A percentile compares a stretch with the other conserved stretches of the same genome.
phyloP scores from a whole-genome alignment of 2,113 vertebrate genomes.

The Phaethornis superciliosus region DNA sequence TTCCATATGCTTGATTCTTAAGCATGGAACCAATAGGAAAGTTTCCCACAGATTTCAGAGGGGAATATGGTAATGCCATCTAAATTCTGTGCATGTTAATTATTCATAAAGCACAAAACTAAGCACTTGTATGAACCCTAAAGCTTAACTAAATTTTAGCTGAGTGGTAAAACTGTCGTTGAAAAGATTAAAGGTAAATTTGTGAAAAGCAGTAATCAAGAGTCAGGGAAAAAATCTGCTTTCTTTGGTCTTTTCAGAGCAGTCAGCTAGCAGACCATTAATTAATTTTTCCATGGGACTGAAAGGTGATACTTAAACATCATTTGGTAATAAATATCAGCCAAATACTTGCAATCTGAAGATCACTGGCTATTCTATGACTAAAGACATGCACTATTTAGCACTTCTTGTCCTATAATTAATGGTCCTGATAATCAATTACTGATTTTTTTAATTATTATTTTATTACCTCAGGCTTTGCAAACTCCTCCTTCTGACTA shows the following conservation, averaged over 20 bases:
- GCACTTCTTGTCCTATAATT: slow-evolving; percentile 22
- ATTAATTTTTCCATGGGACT: neutral
- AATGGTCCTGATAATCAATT: neutral
- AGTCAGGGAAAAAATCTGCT: neutral
- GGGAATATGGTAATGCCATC: neutral
- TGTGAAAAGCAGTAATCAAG: neutral
- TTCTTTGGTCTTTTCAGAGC: neutral
- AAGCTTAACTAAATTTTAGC: neutral
- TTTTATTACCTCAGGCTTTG: neutral
- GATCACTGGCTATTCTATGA: slow-evolving; percentile 16
- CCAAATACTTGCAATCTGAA: slow-evolving; percentile 26
- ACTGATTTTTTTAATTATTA: neutral
- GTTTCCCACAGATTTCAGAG: neutral
- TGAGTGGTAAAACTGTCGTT: neutral
- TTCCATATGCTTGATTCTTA: neutral
- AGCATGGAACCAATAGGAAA: neutral
- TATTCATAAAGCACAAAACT: neutral
- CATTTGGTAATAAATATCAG: neutral
- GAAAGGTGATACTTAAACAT: slow-evolving; percentile 10
- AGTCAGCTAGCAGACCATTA: neutral
- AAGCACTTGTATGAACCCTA: neutral
- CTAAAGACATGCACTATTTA: neutral
- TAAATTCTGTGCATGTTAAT: neutral
- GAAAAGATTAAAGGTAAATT: neutral
- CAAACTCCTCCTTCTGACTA: slow-evolving; percentile 41